Base-by-base conservation (phyloP, 2,888 invertebrate species). In the Hypsopygia costalis region DNA sequence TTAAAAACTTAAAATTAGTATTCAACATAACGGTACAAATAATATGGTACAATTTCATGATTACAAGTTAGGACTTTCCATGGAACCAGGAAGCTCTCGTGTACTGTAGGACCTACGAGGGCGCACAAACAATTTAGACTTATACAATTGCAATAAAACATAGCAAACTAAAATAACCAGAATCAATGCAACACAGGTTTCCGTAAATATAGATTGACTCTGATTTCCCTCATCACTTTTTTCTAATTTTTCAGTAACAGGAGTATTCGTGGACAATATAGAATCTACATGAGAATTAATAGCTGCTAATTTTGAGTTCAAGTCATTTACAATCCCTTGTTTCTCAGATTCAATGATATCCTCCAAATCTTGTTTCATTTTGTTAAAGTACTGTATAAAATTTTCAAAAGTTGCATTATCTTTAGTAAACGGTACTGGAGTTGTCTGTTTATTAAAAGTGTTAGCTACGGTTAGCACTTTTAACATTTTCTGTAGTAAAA, bases 131-230 rank as follows among this genome's bases (percentile, higher is more conserved):
- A 55, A 35, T 27, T 49, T 46, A 3, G 52, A 56, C 28, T 52
- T 53, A 12, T 59, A 58, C 30, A 59, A 46, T 29, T 51, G 53
- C 21, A 49, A 52, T 32, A 55, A 42, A 39, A 58, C 8, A 27
- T 51, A 51, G 32, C 41, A 41, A 0, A 59, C 36, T 29, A 58
- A 29, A 10, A 59, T 52, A 0, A 49, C 11, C 12, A 61, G 30
- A 32, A 56, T 54, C 6, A 57, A 43, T 0, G 46, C 54, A 0
- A 61, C 58, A 49, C 62, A 60, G 9, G 55, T 51, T 43, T 62
- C 62, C 12, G 55, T 57, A 43, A 66, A 65, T n/a, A 53, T 30
- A 6, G 54, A 47, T 33, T 44, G 49, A 0, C 30, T 10, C 22
- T 21, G 9, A 4, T 10, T 5, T 6, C 10, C 20, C 10, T 25